Percentiles rank a stretch among this genome's conserved stretches.
Conservation (phyloP, 2,797 vertebrate genomes). For the Hippoglossus hippoglossus region DNA sequence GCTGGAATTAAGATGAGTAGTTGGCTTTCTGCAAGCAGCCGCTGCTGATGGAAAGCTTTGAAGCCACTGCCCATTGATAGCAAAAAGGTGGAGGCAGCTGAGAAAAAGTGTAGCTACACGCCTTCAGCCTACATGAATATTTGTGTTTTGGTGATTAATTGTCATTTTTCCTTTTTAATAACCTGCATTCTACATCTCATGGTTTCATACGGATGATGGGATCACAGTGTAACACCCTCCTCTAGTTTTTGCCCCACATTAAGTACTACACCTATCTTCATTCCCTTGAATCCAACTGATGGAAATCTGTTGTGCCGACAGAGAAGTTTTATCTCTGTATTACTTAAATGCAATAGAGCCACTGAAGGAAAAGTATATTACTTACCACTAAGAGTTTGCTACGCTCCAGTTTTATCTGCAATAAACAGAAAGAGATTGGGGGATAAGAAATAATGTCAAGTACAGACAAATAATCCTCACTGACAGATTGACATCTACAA, state of each 20-base stretch:
- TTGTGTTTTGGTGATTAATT: background rate
- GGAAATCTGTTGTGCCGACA: too few relatives aligned
- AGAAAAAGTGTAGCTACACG: background rate
- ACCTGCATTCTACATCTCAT: background rate
- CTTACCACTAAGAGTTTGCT: slow-evolving; percentile 84
- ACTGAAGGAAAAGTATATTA: background rate
- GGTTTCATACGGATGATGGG: background rate
- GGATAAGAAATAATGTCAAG: background rate
- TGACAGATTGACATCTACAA: background rate
- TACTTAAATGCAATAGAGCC: background rate
- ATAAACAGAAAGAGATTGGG: slow-evolving; percentile 22
- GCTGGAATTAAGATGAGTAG: background rate
- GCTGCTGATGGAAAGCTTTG: background rate
- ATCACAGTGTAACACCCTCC: background rate
- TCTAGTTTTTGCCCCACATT: too few relatives aligned
- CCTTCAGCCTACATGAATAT: background rate
- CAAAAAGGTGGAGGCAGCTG: background rate
- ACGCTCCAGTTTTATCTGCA: slow-evolving; percentile 86
- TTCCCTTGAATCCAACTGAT: too few relatives aligned
- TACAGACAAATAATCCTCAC: background rate
- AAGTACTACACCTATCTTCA: too few relatives aligned
- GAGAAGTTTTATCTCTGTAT: background rate
- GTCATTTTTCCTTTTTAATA: background rate
- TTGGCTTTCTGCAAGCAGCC: background rate
- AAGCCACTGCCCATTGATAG: background rate